Evolutionary conservation across 2,113 vertebrate genomes (phyloP).

Genomic region (Haliaeetus leucogaster): DNA sequence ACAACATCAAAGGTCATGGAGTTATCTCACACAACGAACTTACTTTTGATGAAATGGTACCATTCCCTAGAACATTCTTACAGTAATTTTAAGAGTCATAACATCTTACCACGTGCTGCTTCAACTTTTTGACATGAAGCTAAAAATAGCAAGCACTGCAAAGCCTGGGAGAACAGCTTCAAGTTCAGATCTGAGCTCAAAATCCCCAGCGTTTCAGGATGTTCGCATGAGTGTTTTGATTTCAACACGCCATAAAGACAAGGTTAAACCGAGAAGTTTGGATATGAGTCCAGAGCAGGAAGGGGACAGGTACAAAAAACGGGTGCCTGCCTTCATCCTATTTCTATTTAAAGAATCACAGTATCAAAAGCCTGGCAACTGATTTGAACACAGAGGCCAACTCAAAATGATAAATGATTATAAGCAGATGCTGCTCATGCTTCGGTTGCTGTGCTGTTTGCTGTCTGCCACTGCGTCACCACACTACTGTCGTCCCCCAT

Average conservation of each 20-base stretch:
- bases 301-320: background rate
- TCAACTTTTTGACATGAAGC: slow-evolving; percentile 45
- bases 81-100: slow-evolving; percentile 59
- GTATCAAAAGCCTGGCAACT: background rate
- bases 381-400: background rate
- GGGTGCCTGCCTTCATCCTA: background rate
- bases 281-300: background rate
- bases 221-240: background rate
- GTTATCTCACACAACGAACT: slow-evolving; percentile 9
- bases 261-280: background rate
- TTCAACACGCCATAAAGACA: slow-evolving; percentile 7
- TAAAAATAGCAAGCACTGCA: slow-evolving; percentile 49
- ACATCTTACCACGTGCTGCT: slow-evolving; percentile 53
- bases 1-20: background rate
- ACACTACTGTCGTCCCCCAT: accelerated
- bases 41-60: slow-evolving; percentile 42
- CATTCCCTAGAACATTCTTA: slow-evolving; percentile 46
- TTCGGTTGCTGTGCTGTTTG: background rate
- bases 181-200: slow-evolving; percentile 35
- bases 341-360: background rate
- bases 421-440: background rate
- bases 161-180: slow-evolving; percentile 52
- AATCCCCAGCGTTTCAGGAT: slow-evolving; percentile 35
- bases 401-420: background rate
- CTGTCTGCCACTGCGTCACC: accelerated